Conservation (phyloP, 2,797 vertebrate genomes). For the Strix occidentalis region DNA sequence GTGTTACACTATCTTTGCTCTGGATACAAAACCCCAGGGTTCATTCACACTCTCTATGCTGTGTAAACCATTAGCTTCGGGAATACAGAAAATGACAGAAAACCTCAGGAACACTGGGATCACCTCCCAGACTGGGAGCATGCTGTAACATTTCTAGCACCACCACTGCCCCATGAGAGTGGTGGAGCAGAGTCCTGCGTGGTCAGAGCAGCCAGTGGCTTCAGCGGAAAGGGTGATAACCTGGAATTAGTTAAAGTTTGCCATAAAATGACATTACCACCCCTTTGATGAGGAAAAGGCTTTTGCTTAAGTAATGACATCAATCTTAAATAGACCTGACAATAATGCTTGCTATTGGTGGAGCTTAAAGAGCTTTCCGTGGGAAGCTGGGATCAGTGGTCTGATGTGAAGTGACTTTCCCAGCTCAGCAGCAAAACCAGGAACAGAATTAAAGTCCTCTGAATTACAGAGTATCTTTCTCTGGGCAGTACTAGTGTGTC, state of each 20-base stretch:
- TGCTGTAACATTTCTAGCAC: neutral
- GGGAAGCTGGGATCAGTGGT: neutral
- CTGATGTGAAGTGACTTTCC: neutral
- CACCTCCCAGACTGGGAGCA: neutral
- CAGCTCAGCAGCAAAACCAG: neutral
- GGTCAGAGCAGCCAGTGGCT: neutral
- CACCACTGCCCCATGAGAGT: fast-evolving
- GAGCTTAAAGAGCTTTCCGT: neutral
- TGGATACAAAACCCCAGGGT: neutral
- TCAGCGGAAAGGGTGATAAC: neutral
- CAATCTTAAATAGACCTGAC: neutral
- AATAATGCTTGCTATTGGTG: neutral
- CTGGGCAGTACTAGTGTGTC: neutral
- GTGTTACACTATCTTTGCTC: fast-evolving
- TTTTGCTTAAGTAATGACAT: neutral
- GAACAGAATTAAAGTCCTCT: neutral
- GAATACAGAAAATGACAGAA: neutral
- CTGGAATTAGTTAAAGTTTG: fast-evolving
- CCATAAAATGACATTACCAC: neutral
- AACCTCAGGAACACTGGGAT: neutral
- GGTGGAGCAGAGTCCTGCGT: fast-evolving
- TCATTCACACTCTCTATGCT: no score
- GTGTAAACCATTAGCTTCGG: fast-evolving
- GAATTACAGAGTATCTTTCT: neutral
- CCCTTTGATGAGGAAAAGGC: neutral